A percentile compares a stretch with the other conserved stretches of the same genome.
These are phyloP conservation scores for Cantharis rustica DNA, from an alignment of 2,888 invertebrate species.

Conservation along the genomic window DNA sequence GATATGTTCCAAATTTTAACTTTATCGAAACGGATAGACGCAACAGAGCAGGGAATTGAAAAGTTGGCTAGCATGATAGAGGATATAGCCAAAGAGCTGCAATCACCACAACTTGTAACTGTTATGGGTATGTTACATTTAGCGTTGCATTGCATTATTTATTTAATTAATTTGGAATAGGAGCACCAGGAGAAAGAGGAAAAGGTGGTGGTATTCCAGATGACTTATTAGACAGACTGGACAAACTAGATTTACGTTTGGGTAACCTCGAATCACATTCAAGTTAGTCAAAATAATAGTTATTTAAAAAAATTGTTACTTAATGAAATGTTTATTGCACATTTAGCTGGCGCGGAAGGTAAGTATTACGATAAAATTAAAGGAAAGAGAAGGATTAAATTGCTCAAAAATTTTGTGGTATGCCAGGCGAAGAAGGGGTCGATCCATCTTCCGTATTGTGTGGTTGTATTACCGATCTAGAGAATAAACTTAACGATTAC, in stretches of 20 bases:
- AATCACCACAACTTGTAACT: neutral
- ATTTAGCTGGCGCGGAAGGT: neutral
- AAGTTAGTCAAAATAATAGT: neutral
- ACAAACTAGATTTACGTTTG: neutral
- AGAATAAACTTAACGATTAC: conserved; percentile 43
- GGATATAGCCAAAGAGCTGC: conserved; percentile 56
- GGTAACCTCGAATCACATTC: neutral
- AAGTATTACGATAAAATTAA: neutral
- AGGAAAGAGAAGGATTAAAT: neutral
- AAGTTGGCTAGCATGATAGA: conserved; percentile 67
- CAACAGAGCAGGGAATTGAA: conserved; percentile 64
- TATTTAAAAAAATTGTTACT: neutral
- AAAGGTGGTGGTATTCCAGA: neutral
- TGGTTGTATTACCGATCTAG: conserved; percentile 1
- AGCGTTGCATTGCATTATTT: neutral
- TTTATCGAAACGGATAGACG: conserved; percentile 67
- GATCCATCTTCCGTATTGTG: neutral
- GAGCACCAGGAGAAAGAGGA: neutral
- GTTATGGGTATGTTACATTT: neutral
- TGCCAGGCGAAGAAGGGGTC: neutral
- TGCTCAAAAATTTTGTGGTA: neutral
- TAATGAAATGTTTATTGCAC: neutral
- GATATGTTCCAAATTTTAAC: conserved; percentile 71
- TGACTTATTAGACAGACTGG: neutral
- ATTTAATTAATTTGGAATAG: neutral